phyloP scores from a whole-genome alignment of 2,888 invertebrate genomes.

The Endotricha flammealis region DNA sequence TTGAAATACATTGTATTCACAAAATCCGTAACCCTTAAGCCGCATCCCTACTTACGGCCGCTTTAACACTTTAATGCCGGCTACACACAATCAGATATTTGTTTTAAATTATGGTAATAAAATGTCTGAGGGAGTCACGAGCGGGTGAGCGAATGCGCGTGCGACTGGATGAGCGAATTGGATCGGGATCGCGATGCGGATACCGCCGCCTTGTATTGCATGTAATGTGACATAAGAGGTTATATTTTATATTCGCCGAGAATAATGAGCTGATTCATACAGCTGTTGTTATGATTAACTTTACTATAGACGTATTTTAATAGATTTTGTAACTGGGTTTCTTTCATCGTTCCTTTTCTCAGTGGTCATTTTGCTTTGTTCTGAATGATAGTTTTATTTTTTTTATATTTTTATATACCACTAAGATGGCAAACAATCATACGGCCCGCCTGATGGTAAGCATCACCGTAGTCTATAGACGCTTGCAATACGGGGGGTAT shows the following conservation, averaged over 20 bases:
- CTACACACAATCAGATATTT: conserved; percentile 79
- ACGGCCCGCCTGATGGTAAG: too few relatives aligned
- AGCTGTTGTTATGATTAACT: too few relatives aligned
- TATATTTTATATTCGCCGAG: conserved; percentile 9
- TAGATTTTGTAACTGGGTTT: too few relatives aligned
- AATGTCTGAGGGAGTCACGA: conserved; percentile 78
- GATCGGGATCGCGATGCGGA: conserved; percentile 45
- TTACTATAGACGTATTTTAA: too few relatives aligned
- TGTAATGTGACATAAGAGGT: conserved; percentile 19
- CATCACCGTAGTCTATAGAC: too few relatives aligned
- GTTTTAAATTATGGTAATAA: conserved; percentile 81
- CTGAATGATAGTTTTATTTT: neutral
- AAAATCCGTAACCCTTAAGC: too few relatives aligned
- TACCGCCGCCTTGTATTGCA: conserved; percentile 21
- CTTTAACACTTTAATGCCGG: conserved; percentile 77
- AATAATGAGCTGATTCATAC: too few relatives aligned
- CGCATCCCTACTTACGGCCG: conserved; percentile 53
- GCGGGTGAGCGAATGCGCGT: conserved; percentile 57
- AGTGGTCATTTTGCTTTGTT: neutral
- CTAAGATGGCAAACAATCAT: too few relatives aligned
- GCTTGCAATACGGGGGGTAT: too few relatives aligned
- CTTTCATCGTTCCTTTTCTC: too few relatives aligned
- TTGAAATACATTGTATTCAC: too few relatives aligned
- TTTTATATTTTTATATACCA: too few relatives aligned
- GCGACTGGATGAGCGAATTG: conserved; percentile 59